Conservation (phyloP, 2,797 vertebrate species). For the Rhinichthys osculus region DNA sequence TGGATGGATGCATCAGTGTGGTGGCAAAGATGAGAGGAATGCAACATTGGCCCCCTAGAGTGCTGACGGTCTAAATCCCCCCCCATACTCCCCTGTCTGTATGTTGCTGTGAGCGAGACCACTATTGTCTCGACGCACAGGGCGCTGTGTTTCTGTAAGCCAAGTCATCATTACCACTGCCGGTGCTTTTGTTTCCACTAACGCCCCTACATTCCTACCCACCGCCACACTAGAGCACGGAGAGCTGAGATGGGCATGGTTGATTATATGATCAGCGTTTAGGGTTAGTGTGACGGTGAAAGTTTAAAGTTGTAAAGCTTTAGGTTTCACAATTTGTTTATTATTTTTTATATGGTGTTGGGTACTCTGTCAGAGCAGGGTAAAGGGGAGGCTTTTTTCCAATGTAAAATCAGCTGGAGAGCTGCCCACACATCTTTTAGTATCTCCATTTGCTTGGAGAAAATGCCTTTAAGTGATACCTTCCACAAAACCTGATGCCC, state of each 20-base stretch:
- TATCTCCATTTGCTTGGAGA: neutral
- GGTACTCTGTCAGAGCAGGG: neutral
- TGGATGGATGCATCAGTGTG: conserved; percentile 54
- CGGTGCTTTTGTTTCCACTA: conserved; percentile 58
- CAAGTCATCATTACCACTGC: conserved; percentile 55
- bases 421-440: conserved; percentile 20
- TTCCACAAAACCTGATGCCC: neutral
- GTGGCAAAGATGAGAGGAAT: conserved; percentile 63
- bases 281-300: neutral
- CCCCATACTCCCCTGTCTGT: conserved; percentile 36
- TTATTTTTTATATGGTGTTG: neutral
- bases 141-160: conserved; percentile 45
- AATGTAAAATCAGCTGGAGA: conserved; percentile 2
- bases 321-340: neutral
- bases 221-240: neutral
- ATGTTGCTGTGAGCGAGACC: conserved; percentile 54
- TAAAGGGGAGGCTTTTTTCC: conserved; percentile 3
- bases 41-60: conserved; percentile 67
- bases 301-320: neutral
- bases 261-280: conserved; percentile 8
- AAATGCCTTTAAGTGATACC: conserved; percentile 13
- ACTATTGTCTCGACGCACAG: conserved; percentile 33
- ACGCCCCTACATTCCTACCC: conserved; percentile 46
- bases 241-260: neutral
- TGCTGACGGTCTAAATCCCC: conserved; percentile 75